Evolutionary conservation across 2,888 invertebrate species (phyloP).

Genomic region (Acronicta alni): DNA sequence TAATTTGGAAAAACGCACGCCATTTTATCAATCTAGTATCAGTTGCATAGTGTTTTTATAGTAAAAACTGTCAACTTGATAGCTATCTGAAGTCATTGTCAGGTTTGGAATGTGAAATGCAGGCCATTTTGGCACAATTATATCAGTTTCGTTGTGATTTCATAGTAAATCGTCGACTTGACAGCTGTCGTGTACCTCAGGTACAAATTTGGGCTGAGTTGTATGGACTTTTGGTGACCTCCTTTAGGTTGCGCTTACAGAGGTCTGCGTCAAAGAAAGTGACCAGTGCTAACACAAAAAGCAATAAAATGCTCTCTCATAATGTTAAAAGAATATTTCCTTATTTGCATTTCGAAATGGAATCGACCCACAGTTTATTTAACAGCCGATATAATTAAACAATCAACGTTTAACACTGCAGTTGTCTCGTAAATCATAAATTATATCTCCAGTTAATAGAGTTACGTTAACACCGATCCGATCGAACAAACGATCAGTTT

Average conservation of each 20-base stretch:
- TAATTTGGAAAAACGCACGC: too few species aligned
- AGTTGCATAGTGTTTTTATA: too few species aligned
- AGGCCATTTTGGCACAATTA: too few species aligned
- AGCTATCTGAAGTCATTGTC: too few species aligned
- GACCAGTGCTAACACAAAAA: conserved; percentile 20
- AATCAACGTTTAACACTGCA: conserved; percentile 69
- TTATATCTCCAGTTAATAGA: conserved; percentile 60
- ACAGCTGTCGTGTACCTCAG: too few species aligned
- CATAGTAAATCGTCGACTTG: too few species aligned
- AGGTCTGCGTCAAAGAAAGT: conserved; percentile 12
- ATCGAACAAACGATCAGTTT: conserved; percentile 14
- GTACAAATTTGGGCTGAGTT: too few species aligned
- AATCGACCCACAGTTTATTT: conserved; percentile 66
- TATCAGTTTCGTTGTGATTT: too few species aligned
- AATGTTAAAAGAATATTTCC: conserved; percentile 58
- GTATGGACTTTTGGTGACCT: too few species aligned
- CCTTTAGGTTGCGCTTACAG: not conserved
- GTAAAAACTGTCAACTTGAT: too few species aligned
- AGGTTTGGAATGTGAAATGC: too few species aligned
- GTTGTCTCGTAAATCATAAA: conserved; percentile 74
- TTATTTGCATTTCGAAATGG: conserved; percentile 68
- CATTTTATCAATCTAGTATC: too few species aligned
- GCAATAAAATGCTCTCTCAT: conserved; percentile 37
- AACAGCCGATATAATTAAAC: conserved; percentile 74
- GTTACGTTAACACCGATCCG: conserved; percentile 41